Evolutionary conservation across 2,888 invertebrate genomes (phyloP).

Genomic region (Yponomeuta plumbellus): DNA sequence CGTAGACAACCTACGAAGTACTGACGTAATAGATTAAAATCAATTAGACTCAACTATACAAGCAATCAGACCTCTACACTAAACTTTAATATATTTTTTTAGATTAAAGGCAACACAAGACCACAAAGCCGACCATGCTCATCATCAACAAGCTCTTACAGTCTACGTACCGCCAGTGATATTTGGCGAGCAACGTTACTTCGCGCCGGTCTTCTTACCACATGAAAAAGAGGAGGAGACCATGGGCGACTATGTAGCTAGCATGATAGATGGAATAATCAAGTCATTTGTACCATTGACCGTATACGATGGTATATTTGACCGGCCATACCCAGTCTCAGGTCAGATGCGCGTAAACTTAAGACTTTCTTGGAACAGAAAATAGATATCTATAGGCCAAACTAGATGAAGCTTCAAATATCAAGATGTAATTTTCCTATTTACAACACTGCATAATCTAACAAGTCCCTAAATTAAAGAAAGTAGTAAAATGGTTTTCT

Average conservation of each 20-base stretch:
- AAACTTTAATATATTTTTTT: too few species aligned
- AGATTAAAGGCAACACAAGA: not conserved
- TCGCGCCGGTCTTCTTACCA: not conserved
- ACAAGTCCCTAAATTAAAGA: too few species aligned
- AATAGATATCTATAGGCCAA: too few species aligned
- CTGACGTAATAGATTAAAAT: too few species aligned
- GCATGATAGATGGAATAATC: not conserved
- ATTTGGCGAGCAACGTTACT: slow-evolving; percentile 4
- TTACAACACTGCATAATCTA: too few species aligned
- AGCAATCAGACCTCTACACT: too few species aligned
- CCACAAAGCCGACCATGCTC: not conserved
- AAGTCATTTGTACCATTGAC: not conserved
- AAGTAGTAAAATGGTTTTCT: too few species aligned
- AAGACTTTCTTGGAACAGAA: too few species aligned
- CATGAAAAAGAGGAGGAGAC: not conserved
- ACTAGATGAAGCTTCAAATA: too few species aligned
- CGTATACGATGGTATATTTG: not conserved
- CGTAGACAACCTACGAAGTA: too few species aligned
- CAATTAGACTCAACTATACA: too few species aligned
- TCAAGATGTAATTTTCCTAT: too few species aligned
- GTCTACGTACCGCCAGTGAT: not conserved
- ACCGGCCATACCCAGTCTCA: slow-evolving; percentile 37
- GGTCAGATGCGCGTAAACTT: slow-evolving; percentile 33
- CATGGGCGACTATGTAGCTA: not conserved
- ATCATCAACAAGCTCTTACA: not conserved